phyloP scores from a whole-genome alignment of 2,888 invertebrate species.

The Phortica magna region DNA sequence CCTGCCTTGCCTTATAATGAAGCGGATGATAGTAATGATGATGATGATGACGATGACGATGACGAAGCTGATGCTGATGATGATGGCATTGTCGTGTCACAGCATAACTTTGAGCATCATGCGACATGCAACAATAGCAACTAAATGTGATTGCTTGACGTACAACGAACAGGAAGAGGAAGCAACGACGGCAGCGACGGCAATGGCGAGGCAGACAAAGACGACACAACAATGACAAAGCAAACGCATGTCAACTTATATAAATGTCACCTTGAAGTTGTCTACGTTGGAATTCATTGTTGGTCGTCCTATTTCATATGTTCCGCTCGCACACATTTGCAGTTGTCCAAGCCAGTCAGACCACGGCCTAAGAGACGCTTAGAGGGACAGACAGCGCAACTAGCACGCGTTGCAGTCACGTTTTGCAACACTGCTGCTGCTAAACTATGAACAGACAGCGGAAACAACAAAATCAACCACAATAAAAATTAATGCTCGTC shows the following conservation, averaged over 20 bases:
- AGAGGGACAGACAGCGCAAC: neutral
- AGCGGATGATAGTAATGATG: neutral
- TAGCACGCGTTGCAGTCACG: constrained; percentile 24
- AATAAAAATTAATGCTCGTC: neutral
- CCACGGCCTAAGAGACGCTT: no score
- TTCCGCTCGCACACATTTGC: no score
- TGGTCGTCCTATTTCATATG: neutral
- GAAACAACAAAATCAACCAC: neutral
- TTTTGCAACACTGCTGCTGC: no score
- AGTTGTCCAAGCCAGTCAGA: no score
- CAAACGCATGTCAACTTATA: neutral
- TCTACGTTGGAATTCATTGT: constrained; percentile 8
- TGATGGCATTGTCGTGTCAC: neutral
- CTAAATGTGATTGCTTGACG: constrained; percentile 58
- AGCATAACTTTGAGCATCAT: constrained; percentile 28
- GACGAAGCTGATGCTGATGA: neutral
- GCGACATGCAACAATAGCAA: constrained; percentile 41
- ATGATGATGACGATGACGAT: neutral
- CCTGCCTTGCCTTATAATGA: neutral
- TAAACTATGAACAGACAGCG: no score
- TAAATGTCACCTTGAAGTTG: constrained; percentile 60
- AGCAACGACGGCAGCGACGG: neutral
- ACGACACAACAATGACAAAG: neutral
- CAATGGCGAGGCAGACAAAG: neutral
- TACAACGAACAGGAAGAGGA: neutral